Conservation (phyloP, 2,797 vertebrate genomes). For the Merluccius polli region DNA sequence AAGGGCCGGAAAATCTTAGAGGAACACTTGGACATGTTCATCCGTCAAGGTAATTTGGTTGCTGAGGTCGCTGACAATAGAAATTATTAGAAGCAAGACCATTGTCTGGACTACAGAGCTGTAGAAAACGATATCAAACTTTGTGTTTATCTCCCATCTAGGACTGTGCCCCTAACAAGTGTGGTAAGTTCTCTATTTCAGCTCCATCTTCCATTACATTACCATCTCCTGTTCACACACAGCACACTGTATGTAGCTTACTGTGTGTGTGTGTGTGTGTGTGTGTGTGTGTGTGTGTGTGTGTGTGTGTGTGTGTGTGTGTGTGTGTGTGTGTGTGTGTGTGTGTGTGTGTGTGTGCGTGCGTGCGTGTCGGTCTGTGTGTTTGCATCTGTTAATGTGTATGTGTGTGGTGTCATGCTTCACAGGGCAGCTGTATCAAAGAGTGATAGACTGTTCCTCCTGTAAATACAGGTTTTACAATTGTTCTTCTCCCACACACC, state of each 20-base stretch:
- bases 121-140: not conserved
- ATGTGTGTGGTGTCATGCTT: slow-evolving; percentile 19
- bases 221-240: slow-evolving; percentile 3
- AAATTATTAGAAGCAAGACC: not conserved
- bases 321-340: slow-evolving; percentile 8
- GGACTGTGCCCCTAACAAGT: slow-evolving; percentile 75
- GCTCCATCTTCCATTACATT: slow-evolving; percentile 1
- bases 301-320: not conserved
- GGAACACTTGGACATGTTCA: slow-evolving; percentile 67
- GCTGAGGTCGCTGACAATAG: not conserved
- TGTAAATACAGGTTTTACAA: slow-evolving; percentile 60
- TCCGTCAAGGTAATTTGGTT: slow-evolving; percentile 51
- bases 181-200: slow-evolving; percentile 60
- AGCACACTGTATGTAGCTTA: not conserved
- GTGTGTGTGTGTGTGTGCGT: slow-evolving; percentile 15
- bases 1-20: slow-evolving; percentile 65
- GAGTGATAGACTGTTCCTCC: slow-evolving; percentile 67
- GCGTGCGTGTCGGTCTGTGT: slow-evolving; percentile 19
- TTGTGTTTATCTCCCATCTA: slow-evolving; percentile 43
- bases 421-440: slow-evolving; percentile 66
- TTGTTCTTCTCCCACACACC: slow-evolving; percentile 56
- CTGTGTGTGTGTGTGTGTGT: slow-evolving; percentile 9
- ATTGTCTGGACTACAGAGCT: not conserved
- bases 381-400: slow-evolving; percentile 4
- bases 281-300: not conserved